Base-by-base conservation (phyloP, 1,140 invertebrate species). In the Vollenhovia emeryi region DNA sequence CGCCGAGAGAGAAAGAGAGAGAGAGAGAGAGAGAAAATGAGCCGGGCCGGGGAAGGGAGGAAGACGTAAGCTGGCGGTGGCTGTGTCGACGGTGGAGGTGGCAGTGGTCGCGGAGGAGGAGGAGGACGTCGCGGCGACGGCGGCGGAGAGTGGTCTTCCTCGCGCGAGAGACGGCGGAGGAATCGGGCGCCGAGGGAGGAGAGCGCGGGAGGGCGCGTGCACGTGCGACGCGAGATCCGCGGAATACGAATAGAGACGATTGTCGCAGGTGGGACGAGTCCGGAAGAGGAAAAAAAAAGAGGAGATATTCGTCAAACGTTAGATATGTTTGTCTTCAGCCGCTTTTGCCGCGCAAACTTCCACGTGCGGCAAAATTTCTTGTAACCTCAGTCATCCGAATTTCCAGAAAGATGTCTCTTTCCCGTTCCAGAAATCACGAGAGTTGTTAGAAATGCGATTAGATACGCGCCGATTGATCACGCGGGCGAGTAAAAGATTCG, bases 71-170 rank as follows among this genome's bases (percentile, higher is more conserved):
- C 6, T 11, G 24, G 62, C n/a, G n/a, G 66, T 59, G 9, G 74
- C 45, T 43, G 50, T 24, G 57, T 18, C 48, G 66, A 62, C 74
- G 60, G 82, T 66, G 60, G 52, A 55, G 13, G 71, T 76, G n/a
- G 78, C 11, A 6, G 59, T 48, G 76, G 73, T 57, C 30, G 40
- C n/a, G 68, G 30, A 68, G 71, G 52, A 66, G 80, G 5, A 60
- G 79, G 48, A 78, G 79, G 75, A 84, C 80, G 55, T 87, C 68
- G 86, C 18, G 45, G 18, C 27, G 27, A 78, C n/a, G 43, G 64
- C 21, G 33, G 55, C 62, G 48, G 84, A 68, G 62, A 84, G 71
- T 64, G 86, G 57, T 75, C 50, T 60, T 66, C 79, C 52, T 52
- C 59, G 79, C 33, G 30, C 52, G 24, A 80, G 71, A 36, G 43